Conservation (phyloP, 64 coral and sea anemone genomes). For the Hydrozoanthus tunicans region DNA sequence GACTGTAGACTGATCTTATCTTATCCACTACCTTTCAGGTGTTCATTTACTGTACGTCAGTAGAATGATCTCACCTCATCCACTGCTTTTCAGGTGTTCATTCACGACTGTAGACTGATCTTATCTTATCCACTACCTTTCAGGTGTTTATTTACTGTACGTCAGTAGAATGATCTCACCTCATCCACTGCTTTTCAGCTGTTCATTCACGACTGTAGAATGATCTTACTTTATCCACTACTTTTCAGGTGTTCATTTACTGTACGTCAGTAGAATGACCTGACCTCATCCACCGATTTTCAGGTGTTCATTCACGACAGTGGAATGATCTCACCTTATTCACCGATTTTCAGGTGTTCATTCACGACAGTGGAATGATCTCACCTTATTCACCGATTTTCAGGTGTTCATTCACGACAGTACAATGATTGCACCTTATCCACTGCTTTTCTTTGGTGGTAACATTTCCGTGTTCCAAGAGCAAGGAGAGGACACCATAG, state of each 20-base stretch:
- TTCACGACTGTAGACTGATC: neutral
- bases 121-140: no score
- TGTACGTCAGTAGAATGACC: conserved; percentile 80
- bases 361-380: conserved; percentile 85
- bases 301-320: conserved; percentile 23
- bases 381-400: conserved; percentile 32
- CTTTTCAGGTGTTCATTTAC: conserved; percentile 67
- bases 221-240: neutral
- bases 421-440: conserved; percentile 90
- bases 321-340: neutral
- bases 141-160: no score
- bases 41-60: no score
- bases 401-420: conserved; percentile 88
- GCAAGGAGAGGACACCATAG: conserved; percentile 77
- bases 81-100: neutral
- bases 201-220: neutral
- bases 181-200: neutral
- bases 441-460: conserved; percentile 97
- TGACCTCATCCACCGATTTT: conserved; percentile 82
- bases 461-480: conserved; percentile 78
- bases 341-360: neutral
- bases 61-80: neutral
- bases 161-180: neutral
- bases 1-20: no score
- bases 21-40: no score